Evolutionary conservation across 1,140 invertebrate species (phyloP).

Genomic region (Ericerus pela): DNA sequence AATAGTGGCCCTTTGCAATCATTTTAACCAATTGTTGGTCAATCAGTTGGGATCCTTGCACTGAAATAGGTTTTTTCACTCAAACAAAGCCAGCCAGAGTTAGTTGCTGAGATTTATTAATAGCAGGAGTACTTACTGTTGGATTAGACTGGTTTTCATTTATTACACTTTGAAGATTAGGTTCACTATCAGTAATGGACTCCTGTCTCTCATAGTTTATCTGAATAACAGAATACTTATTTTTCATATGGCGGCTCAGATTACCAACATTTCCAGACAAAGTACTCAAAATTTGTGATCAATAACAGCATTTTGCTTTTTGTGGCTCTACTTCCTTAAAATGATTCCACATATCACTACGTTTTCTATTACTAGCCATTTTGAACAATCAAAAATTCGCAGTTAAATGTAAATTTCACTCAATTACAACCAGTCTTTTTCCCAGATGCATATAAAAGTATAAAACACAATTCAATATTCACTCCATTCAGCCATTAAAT

Average conservation of each 20-base stretch:
- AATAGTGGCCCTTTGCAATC: constrained; percentile 22
- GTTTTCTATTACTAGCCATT: too few species aligned
- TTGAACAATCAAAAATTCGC: too few species aligned
- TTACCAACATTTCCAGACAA: not conserved
- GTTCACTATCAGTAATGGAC: not conserved
- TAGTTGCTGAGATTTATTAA: not conserved
- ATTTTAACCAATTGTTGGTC: constrained; percentile 22
- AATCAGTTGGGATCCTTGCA: constrained; percentile 8
- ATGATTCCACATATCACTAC: constrained; percentile 7
- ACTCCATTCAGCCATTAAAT: too few species aligned
- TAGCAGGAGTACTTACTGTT: not conserved
- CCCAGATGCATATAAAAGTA: too few species aligned
- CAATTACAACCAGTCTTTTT: too few species aligned
- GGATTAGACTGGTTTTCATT: not conserved
- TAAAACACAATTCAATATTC: too few species aligned
- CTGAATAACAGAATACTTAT: not conserved
- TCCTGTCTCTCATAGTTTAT: not conserved
- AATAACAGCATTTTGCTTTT: constrained; percentile 4
- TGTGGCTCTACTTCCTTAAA: not conserved
- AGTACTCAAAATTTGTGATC: not conserved
- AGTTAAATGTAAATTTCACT: too few species aligned
- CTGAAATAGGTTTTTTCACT: constrained; percentile 4
- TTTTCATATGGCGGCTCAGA: not conserved
- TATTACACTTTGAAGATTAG: not conserved
- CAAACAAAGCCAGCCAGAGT: not conserved